Percentiles rank a stretch among this genome's conserved stretches.
These are phyloP conservation scores for Pseudomyrmex concolor DNA, from an alignment of 1,140 invertebrate species.

Conservation along the genomic window DNA sequence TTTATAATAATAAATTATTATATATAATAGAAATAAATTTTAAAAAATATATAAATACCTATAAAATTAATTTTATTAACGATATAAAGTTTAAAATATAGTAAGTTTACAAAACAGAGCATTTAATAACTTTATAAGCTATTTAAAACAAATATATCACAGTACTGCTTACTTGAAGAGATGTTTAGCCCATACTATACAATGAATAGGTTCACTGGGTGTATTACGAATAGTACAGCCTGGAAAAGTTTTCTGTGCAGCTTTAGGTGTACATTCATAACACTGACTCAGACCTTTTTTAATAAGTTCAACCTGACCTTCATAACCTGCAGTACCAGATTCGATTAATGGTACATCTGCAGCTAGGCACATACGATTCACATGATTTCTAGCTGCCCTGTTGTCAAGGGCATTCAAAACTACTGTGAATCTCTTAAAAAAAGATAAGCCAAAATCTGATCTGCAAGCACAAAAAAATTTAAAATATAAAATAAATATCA, in stretches of 20 bases:
- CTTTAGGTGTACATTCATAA: conserved; percentile 98
- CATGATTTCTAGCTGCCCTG: conserved; percentile 97
- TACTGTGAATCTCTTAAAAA: conserved; percentile 96
- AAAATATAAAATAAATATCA: background rate
- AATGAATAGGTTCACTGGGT: conserved; percentile 99
- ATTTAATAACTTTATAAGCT: too few relatives aligned
- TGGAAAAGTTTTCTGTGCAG: conserved; percentile 96
- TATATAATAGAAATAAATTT: conserved; percentile 31
- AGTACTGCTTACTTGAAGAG: conserved; percentile 94
- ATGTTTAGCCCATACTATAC: conserved; percentile 99
- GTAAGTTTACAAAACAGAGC: too few relatives aligned
- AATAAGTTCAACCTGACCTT: conserved; percentile 96
- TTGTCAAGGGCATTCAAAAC: conserved; percentile 99
- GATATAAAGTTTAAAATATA: conserved; percentile 18
- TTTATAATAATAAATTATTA: too few relatives aligned
- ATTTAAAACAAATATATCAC: background rate
- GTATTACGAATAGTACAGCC: conserved; percentile 99
- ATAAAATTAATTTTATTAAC: conserved; percentile 6
- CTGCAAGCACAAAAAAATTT: conserved; percentile 86
- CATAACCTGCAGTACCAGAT: conserved; percentile 98
- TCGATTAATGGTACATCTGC: conserved; percentile 97
- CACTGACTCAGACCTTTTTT: conserved; percentile 96
- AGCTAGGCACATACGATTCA: conserved; percentile 99
- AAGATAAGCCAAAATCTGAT: conserved; percentile 94
- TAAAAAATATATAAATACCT: conserved; percentile 15